Percentiles rank a stretch among this genome's conserved stretches.
Evolutionary conservation across 2,888 invertebrate genomes (phyloP).

Genomic region (Mimumesa dahlbomi): DNA sequence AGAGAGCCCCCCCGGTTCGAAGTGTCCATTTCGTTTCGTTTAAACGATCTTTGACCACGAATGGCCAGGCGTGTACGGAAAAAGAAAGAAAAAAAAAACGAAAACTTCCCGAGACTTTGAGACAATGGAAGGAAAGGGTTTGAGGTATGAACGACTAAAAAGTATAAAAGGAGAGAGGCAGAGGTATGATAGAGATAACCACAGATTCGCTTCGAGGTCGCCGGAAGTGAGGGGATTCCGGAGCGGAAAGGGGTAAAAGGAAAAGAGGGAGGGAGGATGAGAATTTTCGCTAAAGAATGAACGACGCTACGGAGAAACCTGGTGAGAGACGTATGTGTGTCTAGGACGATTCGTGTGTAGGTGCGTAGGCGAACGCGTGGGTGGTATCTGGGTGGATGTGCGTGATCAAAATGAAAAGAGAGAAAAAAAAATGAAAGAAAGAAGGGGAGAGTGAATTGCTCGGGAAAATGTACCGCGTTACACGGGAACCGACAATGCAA

Average conservation of each 20-base stretch:
- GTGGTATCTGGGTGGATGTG: background rate
- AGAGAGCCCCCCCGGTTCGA: background rate
- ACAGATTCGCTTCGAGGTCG: conserved; percentile 24
- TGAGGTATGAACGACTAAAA: conserved; percentile 7
- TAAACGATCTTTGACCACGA: background rate
- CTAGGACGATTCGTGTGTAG: background rate
- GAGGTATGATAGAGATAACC: background rate
- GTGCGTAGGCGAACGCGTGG: background rate
- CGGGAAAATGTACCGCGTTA: conserved; percentile 25
- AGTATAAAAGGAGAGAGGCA: conserved; percentile 4
- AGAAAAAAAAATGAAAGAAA: background rate
- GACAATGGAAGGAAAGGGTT: background rate
- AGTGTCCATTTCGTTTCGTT: background rate
- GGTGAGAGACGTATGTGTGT: background rate
- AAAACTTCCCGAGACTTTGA: background rate
- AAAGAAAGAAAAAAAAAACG: conserved; percentile 2
- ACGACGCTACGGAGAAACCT: conserved; percentile 2
- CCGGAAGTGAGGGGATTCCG: conserved; percentile 51
- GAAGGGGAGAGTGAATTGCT: conserved; percentile 3
- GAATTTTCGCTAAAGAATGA: conserved; percentile 37
- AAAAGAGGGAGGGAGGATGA: conserved; percentile 36
- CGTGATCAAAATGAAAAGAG: conserved; percentile 12
- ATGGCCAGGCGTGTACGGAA: background rate
- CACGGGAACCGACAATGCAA: background rate
- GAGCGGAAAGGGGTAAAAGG: conserved; percentile 47